A percentile compares a stretch with the other conserved stretches of the same genome.
phyloP scores from a whole-genome alignment of 2,797 vertebrate species.

The Sebastes kiyomatsui region DNA sequence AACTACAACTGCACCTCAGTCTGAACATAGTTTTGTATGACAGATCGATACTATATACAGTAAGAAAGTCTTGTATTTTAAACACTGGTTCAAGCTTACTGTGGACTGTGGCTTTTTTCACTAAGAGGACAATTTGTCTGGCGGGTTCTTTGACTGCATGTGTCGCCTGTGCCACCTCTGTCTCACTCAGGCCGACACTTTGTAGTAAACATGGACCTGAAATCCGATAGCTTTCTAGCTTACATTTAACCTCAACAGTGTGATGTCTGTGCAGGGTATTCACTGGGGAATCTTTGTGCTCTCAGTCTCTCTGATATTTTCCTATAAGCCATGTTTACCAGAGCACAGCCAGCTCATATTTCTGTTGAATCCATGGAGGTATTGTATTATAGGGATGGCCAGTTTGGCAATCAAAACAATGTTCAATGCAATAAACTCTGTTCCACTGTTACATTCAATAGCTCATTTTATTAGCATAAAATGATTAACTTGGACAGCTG shows the following conservation, averaged over 20 bases:
- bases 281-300: not conserved
- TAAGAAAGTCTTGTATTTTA: not conserved
- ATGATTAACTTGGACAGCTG: not conserved
- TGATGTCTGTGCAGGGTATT: not conserved
- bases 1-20: not conserved
- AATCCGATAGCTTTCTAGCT: not conserved
- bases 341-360: not conserved
- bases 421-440: not conserved
- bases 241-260: not conserved
- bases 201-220: not conserved
- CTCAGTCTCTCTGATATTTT: not conserved
- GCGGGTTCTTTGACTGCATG: not conserved
- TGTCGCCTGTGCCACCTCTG: not conserved
- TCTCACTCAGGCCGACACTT: not conserved
- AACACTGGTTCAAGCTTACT: not conserved
- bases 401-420: not conserved
- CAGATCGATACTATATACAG: not conserved
- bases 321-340: not conserved
- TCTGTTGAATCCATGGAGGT: not conserved
- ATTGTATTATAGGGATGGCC: not conserved
- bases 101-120: not conserved
- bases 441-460: not conserved
- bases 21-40: not conserved
- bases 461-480: not conserved
- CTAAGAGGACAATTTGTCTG: not conserved